These are phyloP conservation scores for Mamestra configurata DNA, from an alignment of 1,140 invertebrate species.

Conservation along the genomic window DNA sequence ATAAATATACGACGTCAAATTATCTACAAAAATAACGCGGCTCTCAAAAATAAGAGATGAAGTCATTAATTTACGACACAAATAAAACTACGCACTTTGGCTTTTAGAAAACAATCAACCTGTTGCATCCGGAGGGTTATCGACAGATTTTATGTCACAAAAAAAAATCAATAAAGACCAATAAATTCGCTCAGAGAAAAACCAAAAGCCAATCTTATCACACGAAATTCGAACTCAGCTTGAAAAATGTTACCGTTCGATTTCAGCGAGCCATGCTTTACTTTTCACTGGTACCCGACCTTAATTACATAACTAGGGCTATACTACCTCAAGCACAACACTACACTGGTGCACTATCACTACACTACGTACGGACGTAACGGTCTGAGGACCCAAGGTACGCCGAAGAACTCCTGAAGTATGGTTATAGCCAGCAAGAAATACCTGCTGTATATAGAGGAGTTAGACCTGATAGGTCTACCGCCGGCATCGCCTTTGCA, in stretches of 20 bases:
- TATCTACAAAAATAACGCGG: conserved; percentile 20
- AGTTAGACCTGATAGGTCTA: conserved; percentile 75
- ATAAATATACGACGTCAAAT: conserved; percentile 14
- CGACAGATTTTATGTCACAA: conserved; percentile 1
- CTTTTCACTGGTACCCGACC: conserved; percentile 34
- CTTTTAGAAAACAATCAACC: not conserved
- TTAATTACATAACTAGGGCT: conserved; percentile 46
- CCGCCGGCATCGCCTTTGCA: conserved; percentile 82
- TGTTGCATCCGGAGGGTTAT: not conserved
- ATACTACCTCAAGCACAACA: conserved; percentile 43
- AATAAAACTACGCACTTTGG: not conserved
- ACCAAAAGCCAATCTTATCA: conserved; percentile 17
- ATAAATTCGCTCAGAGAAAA: conserved; percentile 17
- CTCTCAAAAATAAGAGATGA: conserved; percentile 30
- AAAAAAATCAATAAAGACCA: conserved; percentile 2
- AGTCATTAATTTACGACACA: conserved; percentile 21
- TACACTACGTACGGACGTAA: conserved; percentile 57
- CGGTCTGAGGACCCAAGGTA: conserved; percentile 74
- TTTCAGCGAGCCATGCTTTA: conserved; percentile 39
- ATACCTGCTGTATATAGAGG: conserved; percentile 84
- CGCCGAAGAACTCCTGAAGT: conserved; percentile 70
- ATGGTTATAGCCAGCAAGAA: conserved; percentile 73
- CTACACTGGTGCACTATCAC: conserved; percentile 47
- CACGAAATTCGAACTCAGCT: conserved; percentile 4
- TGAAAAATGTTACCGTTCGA: conserved; percentile 27